phyloP scores from a whole-genome alignment of 1,140 invertebrate genomes.

The Periplaneta americana region DNA sequence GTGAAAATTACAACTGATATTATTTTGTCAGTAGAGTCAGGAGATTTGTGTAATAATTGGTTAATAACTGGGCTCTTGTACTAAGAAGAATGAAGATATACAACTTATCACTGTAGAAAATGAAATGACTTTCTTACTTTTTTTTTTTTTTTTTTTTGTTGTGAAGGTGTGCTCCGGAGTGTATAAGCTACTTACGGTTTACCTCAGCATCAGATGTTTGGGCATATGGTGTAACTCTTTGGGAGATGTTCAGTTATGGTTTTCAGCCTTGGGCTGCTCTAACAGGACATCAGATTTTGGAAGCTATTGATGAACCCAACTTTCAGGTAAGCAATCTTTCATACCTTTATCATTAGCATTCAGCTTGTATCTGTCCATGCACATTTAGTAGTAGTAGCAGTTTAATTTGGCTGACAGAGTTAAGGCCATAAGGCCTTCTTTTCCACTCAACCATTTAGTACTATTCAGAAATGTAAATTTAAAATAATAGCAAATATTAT shows the following conservation, averaged over 20 bases:
- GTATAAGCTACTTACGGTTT: constrained; percentile 93
- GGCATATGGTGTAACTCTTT: constrained; percentile 96
- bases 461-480: neutral
- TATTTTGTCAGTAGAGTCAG: too few species aligned
- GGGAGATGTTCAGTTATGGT: constrained; percentile 99
- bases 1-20: too few species aligned
- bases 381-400: neutral
- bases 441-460: too few species aligned
- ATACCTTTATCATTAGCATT: too few species aligned
- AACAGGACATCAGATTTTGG: constrained; percentile 92
- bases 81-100: too few species aligned
- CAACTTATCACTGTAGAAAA: neutral
- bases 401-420: too few species aligned
- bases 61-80: constrained; percentile 3
- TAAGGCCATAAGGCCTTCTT: too few species aligned
- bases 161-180: constrained; percentile 97
- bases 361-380: too few species aligned
- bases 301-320: constrained; percentile 92
- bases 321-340: constrained; percentile 63
- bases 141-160: too few species aligned
- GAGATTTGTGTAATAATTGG: neutral
- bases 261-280: constrained; percentile 96
- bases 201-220: constrained; percentile 96
- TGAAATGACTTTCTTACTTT: neutral
- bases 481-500: neutral